Percentiles rank a stretch among this genome's conserved stretches.
phyloP scores from a whole-genome alignment of 2,113 vertebrate species.

The Laterallus jamaicensis region DNA sequence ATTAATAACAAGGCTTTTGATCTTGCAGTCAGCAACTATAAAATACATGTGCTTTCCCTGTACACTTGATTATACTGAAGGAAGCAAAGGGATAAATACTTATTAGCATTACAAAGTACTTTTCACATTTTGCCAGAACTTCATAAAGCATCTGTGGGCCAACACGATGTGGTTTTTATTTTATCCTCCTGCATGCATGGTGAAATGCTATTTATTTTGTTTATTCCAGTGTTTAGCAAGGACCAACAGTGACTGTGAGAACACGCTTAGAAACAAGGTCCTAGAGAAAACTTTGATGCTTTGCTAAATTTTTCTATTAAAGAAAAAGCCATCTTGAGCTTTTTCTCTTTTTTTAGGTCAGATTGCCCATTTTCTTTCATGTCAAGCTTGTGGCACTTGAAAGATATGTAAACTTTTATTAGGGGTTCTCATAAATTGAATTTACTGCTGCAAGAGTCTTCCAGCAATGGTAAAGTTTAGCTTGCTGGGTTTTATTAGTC shows the following conservation, averaged over 20 bases:
- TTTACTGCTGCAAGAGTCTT: constrained; percentile 42
- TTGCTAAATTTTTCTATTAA: not conserved
- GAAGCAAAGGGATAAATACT: constrained; percentile 48
- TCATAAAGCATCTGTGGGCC: not conserved
- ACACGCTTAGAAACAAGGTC: not conserved
- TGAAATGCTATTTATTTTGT: not conserved
- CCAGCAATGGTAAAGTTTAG: constrained; percentile 38
- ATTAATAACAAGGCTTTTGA: constrained; percentile 59
- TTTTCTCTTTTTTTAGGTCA: not conserved
- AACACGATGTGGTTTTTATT: not conserved
- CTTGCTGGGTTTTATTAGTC: constrained; percentile 56
- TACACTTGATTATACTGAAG: not conserved
- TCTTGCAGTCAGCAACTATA: constrained; percentile 14
- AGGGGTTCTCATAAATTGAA: constrained; percentile 43
- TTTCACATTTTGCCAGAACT: not conserved
- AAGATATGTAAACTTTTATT: constrained; percentile 53
- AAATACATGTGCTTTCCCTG: constrained; percentile 29
- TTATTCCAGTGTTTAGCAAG: constrained; percentile 9
- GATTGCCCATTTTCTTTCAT: not conserved
- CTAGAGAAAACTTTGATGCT: not conserved
- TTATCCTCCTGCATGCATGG: not conserved
- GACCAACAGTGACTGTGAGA: not conserved
- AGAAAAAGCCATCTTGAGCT: not conserved
- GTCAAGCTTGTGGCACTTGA: not conserved
- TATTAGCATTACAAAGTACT: constrained; percentile 42